Evolutionary conservation across 1,140 invertebrate genomes (phyloP), one percentile per base, ranked within the genome.

Genomic region (Patella vulgata): DNA sequence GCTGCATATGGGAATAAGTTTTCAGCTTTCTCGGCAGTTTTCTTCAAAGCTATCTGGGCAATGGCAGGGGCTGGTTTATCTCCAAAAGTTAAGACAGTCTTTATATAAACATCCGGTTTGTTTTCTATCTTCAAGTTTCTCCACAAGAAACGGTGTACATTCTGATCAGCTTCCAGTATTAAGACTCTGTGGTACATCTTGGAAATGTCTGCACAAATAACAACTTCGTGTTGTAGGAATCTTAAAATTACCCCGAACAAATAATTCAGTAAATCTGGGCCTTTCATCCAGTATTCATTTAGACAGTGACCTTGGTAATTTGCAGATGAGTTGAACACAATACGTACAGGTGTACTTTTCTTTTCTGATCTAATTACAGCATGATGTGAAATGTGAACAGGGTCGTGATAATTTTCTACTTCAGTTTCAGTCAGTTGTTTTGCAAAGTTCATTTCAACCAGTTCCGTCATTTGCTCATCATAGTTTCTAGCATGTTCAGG

Each of bases 231-330:
- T 48, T 63, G 30, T 30, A 46, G 28, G 14, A 57, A 63, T 48
- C 52, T 21, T 6, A 63, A 3, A 21, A 56, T 23, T 2, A 63
- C 52, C 3, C 27, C 21, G 9, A 63, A 44, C 17, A 63, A n/a
- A 27, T 63, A 42, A 31, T 63, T 63, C 4, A 63, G 14, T 17
- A 57, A 4, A 50, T 63, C 53, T 12, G 61, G 46, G 5, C 61
- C 61, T 23, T 63, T 63, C 5, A 42, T 42, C 61, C 61, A 63
- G 30, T 57, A 63, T 9, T 63, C 61, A 36, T 63, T 63, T 12
- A 63, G 25, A 42, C 19, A 21, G 28, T 63, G 43, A 19, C 53
- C 61, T 42, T 54, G 48, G 28, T 40, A 63, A 47, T n/a, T 42
- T 12, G 39, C 31, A 36, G 33, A 36, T 14, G 61, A 57, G 30